These are phyloP conservation scores for Luehdorfia chinensis DNA, from an alignment of 1,140 invertebrate genomes.

Conservation along the genomic window DNA sequence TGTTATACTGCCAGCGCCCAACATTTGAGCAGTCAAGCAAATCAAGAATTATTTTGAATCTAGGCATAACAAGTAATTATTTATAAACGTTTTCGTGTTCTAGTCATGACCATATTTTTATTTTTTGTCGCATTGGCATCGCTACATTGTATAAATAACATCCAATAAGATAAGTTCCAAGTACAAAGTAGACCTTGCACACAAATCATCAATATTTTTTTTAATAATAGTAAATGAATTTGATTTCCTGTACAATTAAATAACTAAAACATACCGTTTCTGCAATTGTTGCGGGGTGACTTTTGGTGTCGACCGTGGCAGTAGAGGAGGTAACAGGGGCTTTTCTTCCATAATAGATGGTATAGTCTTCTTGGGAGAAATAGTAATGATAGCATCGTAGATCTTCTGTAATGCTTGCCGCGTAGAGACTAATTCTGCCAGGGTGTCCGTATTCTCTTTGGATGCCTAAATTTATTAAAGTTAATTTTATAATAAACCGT, in stretches of 20 bases:
- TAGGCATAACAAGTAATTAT: too few species aligned
- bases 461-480: constrained; percentile 68
- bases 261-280: constrained; percentile 50
- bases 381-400: constrained; percentile 78
- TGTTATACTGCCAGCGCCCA: too few species aligned
- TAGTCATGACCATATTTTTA: too few species aligned
- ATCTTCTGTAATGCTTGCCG: constrained; percentile 77
- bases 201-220: neutral
- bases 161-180: constrained; percentile 14
- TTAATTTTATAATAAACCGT: neutral
- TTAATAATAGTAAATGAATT: too few species aligned
- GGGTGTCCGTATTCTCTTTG: constrained; percentile 78
- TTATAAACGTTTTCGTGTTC: too few species aligned
- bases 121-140: too few species aligned
- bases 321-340: constrained; percentile 42
- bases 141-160: neutral
- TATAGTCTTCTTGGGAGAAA: constrained; percentile 78
- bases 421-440: constrained; percentile 59
- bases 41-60: too few species aligned
- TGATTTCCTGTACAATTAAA: too few species aligned
- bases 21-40: too few species aligned
- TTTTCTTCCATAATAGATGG: constrained; percentile 72
- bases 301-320: constrained; percentile 57
- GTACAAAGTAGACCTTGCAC: constrained; percentile 1
- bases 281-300: constrained; percentile 61